A percentile compares a stretch with the other conserved stretches of the same genome.
Conservation (phyloP, 2,113 vertebrate genomes). For the Drymodes brunneopygia region DNA sequence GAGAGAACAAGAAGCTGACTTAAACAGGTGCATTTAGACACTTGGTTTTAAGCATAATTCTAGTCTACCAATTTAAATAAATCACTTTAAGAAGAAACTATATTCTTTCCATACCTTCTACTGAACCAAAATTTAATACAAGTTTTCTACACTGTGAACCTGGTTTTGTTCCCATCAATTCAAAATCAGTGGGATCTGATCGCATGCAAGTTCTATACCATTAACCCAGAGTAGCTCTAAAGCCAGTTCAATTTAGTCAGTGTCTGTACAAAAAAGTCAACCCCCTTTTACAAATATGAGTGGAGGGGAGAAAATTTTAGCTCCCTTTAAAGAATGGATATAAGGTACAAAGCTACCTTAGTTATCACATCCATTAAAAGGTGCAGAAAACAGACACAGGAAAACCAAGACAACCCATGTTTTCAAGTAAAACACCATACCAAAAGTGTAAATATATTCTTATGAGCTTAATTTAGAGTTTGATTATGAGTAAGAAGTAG, state of each 20-base stretch:
- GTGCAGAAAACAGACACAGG: background rate
- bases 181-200: background rate
- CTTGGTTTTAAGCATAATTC: slow-evolving; percentile 76
- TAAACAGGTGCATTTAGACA: slow-evolving; percentile 82
- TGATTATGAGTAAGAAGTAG: background rate
- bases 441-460: background rate
- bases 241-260: background rate
- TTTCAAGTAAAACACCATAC: background rate
- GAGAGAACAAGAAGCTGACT: slow-evolving; percentile 78
- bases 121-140: slow-evolving; percentile 55
- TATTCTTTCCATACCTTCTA: slow-evolving; percentile 71
- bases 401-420: background rate
- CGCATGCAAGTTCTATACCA: background rate
- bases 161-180: background rate
- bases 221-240: background rate
- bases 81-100: slow-evolving; percentile 78
- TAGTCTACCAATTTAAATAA: slow-evolving; percentile 78
- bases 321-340: background rate
- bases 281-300: background rate
- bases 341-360: background rate
- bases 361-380: background rate
- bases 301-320: background rate
- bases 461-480: background rate
- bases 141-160: background rate
- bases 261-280: background rate